Conservation (phyloP, 2,888 invertebrate species). For the Rhamnusium bicolor region DNA sequence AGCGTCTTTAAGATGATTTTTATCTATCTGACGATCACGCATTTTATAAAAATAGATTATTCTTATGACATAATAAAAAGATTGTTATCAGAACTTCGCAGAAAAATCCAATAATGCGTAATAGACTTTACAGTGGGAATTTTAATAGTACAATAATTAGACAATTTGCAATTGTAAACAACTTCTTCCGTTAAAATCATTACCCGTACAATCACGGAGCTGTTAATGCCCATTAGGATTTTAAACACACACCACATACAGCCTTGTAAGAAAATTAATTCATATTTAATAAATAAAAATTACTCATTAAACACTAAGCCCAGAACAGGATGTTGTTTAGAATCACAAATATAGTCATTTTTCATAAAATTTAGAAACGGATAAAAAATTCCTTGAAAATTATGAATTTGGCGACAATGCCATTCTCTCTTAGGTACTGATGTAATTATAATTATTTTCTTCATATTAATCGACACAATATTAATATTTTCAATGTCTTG, state of each 20-base stretch:
- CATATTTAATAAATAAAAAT: slow-evolving; percentile 2
- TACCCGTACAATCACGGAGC: slow-evolving; percentile 32
- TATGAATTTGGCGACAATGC: background rate
- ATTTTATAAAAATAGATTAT: background rate
- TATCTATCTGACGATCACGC: too few relatives aligned
- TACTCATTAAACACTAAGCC: slow-evolving; percentile 25
- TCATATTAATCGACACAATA: background rate
- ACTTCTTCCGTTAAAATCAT: slow-evolving; percentile 39
- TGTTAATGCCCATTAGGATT: slow-evolving; percentile 30
- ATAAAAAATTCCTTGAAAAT: too few relatives aligned
- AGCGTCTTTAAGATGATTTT: too few relatives aligned
- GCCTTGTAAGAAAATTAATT: slow-evolving; percentile 34
- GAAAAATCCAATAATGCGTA: slow-evolving; percentile 2
- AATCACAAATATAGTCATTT: background rate
- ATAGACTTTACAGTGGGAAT: slow-evolving; percentile 15
- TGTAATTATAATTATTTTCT: background rate
- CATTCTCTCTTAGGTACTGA: background rate
- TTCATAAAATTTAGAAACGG: background rate
- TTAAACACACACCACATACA: slow-evolving; percentile 25
- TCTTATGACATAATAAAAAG: background rate
- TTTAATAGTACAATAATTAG: slow-evolving; percentile 31
- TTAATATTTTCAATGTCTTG: background rate
- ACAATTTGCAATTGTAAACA: slow-evolving; percentile 44
- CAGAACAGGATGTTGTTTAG: slow-evolving; percentile 8
- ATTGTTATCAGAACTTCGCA: background rate